Percentiles rank a stretch among this genome's conserved stretches.
phyloP scores from a whole-genome alignment of 2,888 invertebrate genomes.

The Girardia tigrina region DNA sequence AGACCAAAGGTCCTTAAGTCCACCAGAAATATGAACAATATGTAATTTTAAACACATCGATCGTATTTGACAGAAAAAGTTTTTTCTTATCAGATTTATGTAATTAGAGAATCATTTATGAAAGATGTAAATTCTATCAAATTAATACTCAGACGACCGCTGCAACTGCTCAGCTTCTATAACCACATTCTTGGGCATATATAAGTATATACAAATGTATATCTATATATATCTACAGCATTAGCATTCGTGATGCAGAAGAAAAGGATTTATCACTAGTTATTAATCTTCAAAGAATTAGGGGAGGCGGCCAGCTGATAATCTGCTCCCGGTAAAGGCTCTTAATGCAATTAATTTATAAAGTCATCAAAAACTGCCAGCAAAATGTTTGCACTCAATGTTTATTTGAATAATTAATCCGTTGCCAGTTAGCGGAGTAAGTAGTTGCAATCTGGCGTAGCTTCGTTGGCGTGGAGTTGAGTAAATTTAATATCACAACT shows the following conservation, averaged over 20 bases:
- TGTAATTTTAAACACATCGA: too few relatives aligned
- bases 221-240: too few relatives aligned
- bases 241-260: background rate
- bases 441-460: background rate
- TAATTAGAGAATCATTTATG: background rate
- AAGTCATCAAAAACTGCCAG: background rate
- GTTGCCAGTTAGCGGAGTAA: background rate
- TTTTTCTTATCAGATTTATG: background rate
- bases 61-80: too few relatives aligned
- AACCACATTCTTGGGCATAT: background rate
- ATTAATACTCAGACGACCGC: background rate
- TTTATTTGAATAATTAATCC: background rate
- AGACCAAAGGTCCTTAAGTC: too few relatives aligned
- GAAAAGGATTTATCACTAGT: background rate
- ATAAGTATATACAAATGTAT: too few relatives aligned
- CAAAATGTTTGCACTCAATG: background rate
- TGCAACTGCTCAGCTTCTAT: background rate
- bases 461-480: background rate
- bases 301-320: background rate
- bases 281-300: background rate
- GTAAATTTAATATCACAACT: background rate
- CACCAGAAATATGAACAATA: too few relatives aligned
- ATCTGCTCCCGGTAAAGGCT: background rate
- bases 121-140: background rate
- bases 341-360: background rate